Base-by-base conservation (phyloP, 2,113 vertebrate genomes). In the Phalacrocorax brasilianus region DNA sequence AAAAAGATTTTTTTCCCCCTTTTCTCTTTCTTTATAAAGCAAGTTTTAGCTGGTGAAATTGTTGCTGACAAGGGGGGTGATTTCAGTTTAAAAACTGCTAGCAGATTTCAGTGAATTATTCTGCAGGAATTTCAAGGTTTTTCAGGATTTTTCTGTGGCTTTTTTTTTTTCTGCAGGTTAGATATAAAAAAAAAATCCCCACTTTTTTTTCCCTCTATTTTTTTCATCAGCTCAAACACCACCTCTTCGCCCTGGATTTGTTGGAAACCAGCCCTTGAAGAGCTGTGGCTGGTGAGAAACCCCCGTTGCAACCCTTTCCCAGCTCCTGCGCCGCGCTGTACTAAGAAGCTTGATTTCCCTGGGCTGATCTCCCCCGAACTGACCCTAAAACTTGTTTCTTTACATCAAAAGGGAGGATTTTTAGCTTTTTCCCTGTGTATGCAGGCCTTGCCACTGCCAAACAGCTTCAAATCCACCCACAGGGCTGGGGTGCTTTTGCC, bases 21-120 rank as follows among this genome's bases (percentile, higher is more conserved):
- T 92, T 91, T 93, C 52, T 91, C 24, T 92, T 82, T 81, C 32
- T 97, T 83, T 91, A 67, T 65, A 73, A 88, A 94, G 76, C 62
- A 83, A 59, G 42, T 95, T 96, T 77, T 53, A 68, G 74, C 76
- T 58, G 79, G 59, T 49, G 68, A 84, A 89, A 91, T 67, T 74
- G 52, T 53, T 85, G 88, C 85, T 52, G 71, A 67, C 11, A 18
- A 32, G 33, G 45, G 27, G 44, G 56, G 24, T 44, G 47, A 38
- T 20, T 85, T 85, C 55, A 24, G 72, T 66, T 88, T 56, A 62
- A 89, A 93, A 86, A 95, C 49, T 68, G 42, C 44, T 49, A 47
- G 59, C 68, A 93, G 76, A 89, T 93, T 89, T 79, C 44, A 33
- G 59, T n/a, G 66, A 90, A 89, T 95, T 93, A 62, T 92, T 86